Base-by-base conservation (phyloP, 2,113 vertebrate species). In the Myiagra hebetior region DNA sequence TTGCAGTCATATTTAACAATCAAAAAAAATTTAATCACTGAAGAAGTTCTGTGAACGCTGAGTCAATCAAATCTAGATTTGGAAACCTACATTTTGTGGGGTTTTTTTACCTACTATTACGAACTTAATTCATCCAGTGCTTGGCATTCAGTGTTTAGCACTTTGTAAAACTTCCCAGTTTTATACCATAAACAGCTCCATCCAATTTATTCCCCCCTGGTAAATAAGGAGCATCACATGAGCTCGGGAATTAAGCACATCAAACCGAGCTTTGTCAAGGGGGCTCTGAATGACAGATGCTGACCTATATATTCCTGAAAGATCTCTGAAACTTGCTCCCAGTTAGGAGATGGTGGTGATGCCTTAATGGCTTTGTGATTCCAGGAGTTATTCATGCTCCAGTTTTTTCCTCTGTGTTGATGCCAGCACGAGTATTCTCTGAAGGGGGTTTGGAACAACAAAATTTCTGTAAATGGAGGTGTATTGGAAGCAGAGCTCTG, bases 381-480 rank as follows among this genome's bases (percentile, higher is more conserved):
- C 93, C 46, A 65, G 86, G 82, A 96, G 93, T 97, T 97, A 97
- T 92, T 97, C 92, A 97, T 96, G 96, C 96, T 96, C 96, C 96
- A 97, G 59, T 97, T 97, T 97, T 94, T 87, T 20, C 80, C 87
- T 96, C 78, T 79, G 78, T 83, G 82, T 21, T 52, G 70, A 42
- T 89, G 91, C 90, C 95, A 95, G 91, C 85, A 65, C 46, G 49
- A 46, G 81, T 8, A 65, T 93, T 87, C 87, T 94, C 89, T 69
- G 91, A 82, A 87, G 77, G 74, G 63, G 23, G 2, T 14, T 60
- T 73, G 70, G 46, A 87, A n/a, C 55, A 82, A 91, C 81, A 91
- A 27, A 13, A 83, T 26, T 27, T 28, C 18, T 62, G 24, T 20
- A 62, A 82, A 62, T 6, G 8, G 11, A 67, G 64, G 49, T 87